Evolutionary conservation across 2,888 invertebrate species (phyloP).

Genomic region (Heliconius aoede): DNA sequence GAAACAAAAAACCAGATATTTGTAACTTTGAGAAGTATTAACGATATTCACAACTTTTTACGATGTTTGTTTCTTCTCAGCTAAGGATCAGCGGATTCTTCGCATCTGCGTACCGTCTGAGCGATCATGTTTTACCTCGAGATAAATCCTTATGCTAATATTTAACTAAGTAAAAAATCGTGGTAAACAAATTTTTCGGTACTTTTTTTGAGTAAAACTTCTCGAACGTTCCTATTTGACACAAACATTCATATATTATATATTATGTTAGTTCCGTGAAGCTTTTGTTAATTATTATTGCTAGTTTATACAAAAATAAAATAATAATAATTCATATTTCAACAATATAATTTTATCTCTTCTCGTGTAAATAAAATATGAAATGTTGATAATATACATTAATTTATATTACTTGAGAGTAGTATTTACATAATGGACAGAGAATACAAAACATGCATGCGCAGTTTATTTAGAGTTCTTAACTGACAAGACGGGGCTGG

Average conservation of each 20-base stretch:
- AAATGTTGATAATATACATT: conserved; percentile 9
- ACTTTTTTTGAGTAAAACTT: neutral
- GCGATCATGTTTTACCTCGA: conserved; percentile 49
- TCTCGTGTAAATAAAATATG: neutral
- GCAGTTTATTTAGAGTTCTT: conserved; percentile 42
- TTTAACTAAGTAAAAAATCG: conserved; percentile 40
- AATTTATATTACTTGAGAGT: neutral
- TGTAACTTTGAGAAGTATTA: conserved; percentile 68
- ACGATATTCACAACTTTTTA: conserved; percentile 73
- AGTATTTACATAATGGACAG: conserved; percentile 11
- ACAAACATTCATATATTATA: neutral
- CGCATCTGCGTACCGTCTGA: conserved; percentile 71
- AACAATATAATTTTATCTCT: conserved; percentile 11
- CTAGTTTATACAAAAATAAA: neutral
- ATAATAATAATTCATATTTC: neutral
- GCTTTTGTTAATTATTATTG: neutral
- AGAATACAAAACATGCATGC: conserved; percentile 26
- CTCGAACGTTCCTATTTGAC: neutral
- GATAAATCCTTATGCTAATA: conserved; percentile 45
- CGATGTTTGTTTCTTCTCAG: conserved; percentile 67
- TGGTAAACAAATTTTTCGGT: conserved; percentile 30
- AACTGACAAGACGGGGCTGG: conserved; percentile 56
- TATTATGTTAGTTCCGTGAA: neutral
- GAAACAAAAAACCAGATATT: conserved; percentile 63
- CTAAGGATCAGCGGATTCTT: conserved; percentile 65